Conservation (phyloP, 2,113 vertebrate species). For the Actinemys pallida region DNA sequence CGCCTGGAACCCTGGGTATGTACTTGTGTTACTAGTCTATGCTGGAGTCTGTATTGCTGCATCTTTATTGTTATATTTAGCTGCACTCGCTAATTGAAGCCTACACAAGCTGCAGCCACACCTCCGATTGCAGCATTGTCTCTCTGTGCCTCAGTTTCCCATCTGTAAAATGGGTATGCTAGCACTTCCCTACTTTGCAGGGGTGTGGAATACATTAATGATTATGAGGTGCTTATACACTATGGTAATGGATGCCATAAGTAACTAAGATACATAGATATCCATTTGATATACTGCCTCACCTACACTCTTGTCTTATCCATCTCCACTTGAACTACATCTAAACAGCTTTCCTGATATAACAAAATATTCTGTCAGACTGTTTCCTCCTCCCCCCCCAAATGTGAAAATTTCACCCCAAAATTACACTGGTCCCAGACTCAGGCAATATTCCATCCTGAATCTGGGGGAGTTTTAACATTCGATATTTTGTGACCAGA, state of each 20-base stretch:
- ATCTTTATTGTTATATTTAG: background rate
- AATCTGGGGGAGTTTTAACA: background rate
- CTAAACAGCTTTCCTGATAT: background rate
- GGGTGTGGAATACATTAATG: background rate
- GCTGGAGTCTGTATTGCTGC: background rate
- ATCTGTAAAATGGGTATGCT: background rate
- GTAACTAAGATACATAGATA: conserved; percentile 18
- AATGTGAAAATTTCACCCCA: conserved; percentile 24
- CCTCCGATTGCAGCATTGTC: accelerated
- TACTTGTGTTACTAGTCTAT: background rate
- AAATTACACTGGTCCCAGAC: conserved; percentile 20
- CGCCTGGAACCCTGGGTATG: background rate
- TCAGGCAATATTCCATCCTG: background rate
- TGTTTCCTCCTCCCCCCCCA: conserved; percentile 21
- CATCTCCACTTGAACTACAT: conserved; percentile 50
- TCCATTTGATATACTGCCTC: background rate
- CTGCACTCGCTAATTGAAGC: background rate
- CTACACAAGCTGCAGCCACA: background rate
- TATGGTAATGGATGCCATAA: background rate
- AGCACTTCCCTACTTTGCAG: background rate
- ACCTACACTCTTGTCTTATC: conserved; percentile 33
- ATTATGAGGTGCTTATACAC: background rate
- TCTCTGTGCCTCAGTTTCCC: background rate
- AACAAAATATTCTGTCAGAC: conserved; percentile 37
- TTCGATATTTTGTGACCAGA: background rate